Base-by-base conservation (phyloP, 1,140 invertebrate species). In the Diuraphis noxia region DNA sequence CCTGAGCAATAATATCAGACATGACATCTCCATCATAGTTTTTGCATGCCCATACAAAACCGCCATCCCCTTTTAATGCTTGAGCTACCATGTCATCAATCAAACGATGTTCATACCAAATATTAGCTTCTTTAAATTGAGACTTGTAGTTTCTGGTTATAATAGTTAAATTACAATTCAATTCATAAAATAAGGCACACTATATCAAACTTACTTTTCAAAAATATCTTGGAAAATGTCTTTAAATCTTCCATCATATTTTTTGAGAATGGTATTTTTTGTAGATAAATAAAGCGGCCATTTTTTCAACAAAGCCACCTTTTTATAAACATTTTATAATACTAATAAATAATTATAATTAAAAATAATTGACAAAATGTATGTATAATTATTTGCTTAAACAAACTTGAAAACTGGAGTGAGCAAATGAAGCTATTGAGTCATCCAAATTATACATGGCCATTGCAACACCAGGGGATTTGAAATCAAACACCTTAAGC, bases 31-130 rank as follows among this genome's bases (percentile, higher is more conserved):
- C 97, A 93, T 98, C 97, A 93, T 98, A 98, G 93, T 98, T 98
- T 94, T 98, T 98, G 94, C 97, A 98, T 17, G 97, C 96, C 97
- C 97, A 98, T 4, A 98, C 96, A 94, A 98, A 98, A n/a, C 97
- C 97, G 91, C 97, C 97, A 72, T 95, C 95, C 38, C 97, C 96
- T 94, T 98, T 98, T 85, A 98, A 94, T 17, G 95, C 96, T 94
- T 98, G 97, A 21, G 98, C 98, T 40, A 98, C 97, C 97, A 98
- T 98, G 93, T 98, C 98, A 94, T 98, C 98, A 93, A 98, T 98
- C 41, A 98, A 94, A n/a, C 98, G 95, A 94, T 98, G 98, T 94
- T 98, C 98, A 94, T 98, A 98, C 96, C 97, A 98, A 92, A 98
- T 98, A 86, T 96, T 96, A 25, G 95, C 95, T 17, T 95, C 95